A percentile compares a stretch with the other conserved stretches of the same genome.
phyloP scores from a whole-genome alignment of 2,113 vertebrate genomes.

The Corythoichthys haematopterus region DNA sequence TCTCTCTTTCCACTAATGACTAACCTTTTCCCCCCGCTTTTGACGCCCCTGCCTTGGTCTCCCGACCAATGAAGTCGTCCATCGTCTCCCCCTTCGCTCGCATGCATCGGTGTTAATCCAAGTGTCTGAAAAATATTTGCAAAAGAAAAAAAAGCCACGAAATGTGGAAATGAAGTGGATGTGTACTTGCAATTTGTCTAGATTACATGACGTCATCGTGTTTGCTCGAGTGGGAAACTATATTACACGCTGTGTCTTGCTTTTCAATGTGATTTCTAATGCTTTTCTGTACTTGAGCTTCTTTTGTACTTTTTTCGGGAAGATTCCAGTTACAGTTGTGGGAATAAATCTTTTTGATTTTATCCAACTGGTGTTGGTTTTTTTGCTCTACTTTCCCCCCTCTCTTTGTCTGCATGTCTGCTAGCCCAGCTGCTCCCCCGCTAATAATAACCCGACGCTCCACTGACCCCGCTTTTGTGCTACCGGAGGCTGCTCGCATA shows the following conservation, averaged over 20 bases:
- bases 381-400: constrained; percentile 50
- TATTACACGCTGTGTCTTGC: constrained; percentile 67
- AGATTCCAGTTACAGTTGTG: constrained; percentile 74
- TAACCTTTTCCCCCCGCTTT: constrained; percentile 47
- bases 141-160: constrained; percentile 7
- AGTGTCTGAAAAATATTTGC: constrained; percentile 58
- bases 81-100: constrained; percentile 67
- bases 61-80: constrained; percentile 56
- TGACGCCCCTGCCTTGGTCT: constrained; percentile 63
- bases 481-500: constrained; percentile 36
- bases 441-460: constrained; percentile 55
- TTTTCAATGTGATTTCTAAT: constrained; percentile 85
- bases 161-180: constrained; percentile 56
- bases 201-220: constrained; percentile 65
- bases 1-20: constrained; percentile 52
- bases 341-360: constrained; percentile 84
- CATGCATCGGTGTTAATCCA: constrained; percentile 89
- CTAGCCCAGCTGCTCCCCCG: constrained; percentile 41
- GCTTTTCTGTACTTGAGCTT: constrained; percentile 76
- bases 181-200: constrained; percentile 63
- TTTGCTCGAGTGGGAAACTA: constrained; percentile 63
- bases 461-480: constrained; percentile 56
- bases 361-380: constrained; percentile 62
- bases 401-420: constrained; percentile 48
- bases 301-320: constrained; percentile 86